Conservation (phyloP, 2,888 invertebrate species). For the Ochropleura plecta region DNA sequence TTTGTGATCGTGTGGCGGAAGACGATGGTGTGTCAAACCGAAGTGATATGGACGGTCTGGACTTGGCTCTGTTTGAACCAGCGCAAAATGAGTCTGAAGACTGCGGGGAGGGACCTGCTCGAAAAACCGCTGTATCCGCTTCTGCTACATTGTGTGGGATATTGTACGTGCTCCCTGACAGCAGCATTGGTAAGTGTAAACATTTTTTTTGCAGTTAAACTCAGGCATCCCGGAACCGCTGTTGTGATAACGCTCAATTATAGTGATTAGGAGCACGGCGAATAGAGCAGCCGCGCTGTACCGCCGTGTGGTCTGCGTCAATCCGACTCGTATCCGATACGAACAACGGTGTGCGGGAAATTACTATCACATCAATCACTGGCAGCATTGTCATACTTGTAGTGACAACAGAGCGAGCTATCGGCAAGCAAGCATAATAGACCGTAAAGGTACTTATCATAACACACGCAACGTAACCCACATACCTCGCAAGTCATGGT, state of each 20-base stretch:
- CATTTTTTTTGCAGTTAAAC: conserved; percentile 75
- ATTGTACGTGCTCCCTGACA: conserved; percentile 81
- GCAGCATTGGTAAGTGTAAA: conserved; percentile 80
- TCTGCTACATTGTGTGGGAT: conserved; percentile 83
- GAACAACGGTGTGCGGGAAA: conserved; percentile 86
- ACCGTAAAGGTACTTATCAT: conserved; percentile 64
- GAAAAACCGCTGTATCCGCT: conserved; percentile 71
- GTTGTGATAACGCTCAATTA: conserved; percentile 80
- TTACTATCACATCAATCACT: conserved; percentile 88
- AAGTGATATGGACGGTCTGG: conserved; percentile 92
- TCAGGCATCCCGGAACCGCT: conserved; percentile 75
- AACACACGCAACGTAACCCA: conserved; percentile 53
- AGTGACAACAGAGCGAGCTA: conserved; percentile 74
- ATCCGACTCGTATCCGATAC: conserved; percentile 87
- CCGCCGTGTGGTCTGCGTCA: conserved; percentile 78
- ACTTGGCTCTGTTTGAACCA: conserved; percentile 92
- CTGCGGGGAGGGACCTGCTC: conserved; percentile 69
- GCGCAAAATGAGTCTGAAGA: conserved; percentile 83
- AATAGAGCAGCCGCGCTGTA: conserved; percentile 71
- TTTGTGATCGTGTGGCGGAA: conserved; percentile 82
- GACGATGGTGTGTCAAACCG: conserved; percentile 86
- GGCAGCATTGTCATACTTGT: conserved; percentile 83
- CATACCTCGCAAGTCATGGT: conserved; percentile 48
- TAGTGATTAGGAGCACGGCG: conserved; percentile 80
- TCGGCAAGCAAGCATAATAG: conserved; percentile 67